Evolutionary conservation across 2,113 vertebrate genomes (phyloP), one percentile per base, ranked within the genome.

Genomic region (Zosterops hypoxanthus): DNA sequence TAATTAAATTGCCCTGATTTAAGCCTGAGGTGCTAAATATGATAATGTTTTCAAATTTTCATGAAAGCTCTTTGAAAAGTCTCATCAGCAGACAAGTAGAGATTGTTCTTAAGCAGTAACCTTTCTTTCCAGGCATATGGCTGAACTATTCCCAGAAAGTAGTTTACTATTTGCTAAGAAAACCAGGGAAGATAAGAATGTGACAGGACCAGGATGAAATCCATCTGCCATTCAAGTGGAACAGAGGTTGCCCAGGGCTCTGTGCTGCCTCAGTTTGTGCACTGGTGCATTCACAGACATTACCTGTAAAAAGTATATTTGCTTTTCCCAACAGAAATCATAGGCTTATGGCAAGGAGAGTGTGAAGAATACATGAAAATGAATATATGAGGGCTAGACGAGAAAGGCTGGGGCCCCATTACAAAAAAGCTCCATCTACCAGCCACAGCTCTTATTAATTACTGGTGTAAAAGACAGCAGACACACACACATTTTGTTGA

Each of bases 301-400:
- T 88, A 76, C 55, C 53, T 88, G n/a, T 14, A 65, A 36, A 95
- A 78, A 69, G 8, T 25, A 12, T 5, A 33, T 69, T 72, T 56
- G 12, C 12, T 73, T 95, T 86, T 69, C 36, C 53, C 61, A 72
- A 50, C 4, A 80, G 57, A 92, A 92, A 88, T 80, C n/a, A 82
- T 21, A 61, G 22, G 22, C 17, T 41, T 44, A 41, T 8, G 57
- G 20, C 16, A 65, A 86, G 83, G 92, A 47, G 5, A 66, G 7
- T 33, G 6, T 16, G 13, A 9, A 29, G 34, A 85, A 93, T 28
- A 34, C 22, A 36, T 17, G 28, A 26, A 64, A 85, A 82, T 42
- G 26, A 18, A 22, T 18, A 8, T 28, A 42, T 8, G 39, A 52
- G 56, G 56, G 5, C 10, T 24, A 55, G 33, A 24, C 34, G 52